Evolutionary conservation across 2,113 vertebrate genomes (phyloP).

Genomic region (Oenanthe oenanthe): DNA sequence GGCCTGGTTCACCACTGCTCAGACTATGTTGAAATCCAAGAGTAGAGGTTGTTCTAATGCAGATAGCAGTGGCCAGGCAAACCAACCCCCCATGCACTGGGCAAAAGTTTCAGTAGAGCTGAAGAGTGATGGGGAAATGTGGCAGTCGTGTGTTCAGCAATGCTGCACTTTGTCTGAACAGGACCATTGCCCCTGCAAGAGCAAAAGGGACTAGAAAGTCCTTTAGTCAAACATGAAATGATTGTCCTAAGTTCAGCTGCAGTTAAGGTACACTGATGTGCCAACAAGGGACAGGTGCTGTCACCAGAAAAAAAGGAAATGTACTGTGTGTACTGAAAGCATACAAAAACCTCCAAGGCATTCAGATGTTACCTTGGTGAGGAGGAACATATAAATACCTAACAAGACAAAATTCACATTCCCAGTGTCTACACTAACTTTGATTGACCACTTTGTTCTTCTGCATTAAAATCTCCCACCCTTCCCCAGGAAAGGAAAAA

Average conservation of each 20-base stretch:
- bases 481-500: neutral
- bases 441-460: neutral
- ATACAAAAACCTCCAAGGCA: neutral
- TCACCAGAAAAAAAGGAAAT: neutral
- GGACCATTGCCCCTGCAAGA: neutral
- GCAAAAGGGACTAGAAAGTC: neutral
- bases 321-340: neutral
- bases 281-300: neutral
- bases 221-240: neutral
- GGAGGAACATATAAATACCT: neutral
- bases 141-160: neutral
- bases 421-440: neutral
- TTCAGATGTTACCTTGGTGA: neutral
- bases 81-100: rapidly evolving
- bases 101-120: neutral
- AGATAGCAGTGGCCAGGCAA: neutral
- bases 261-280: neutral
- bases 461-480: neutral
- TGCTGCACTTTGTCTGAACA: neutral
- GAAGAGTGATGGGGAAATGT: neutral
- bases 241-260: neutral
- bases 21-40: neutral
- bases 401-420: neutral
- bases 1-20: neutral
- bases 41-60: neutral